These are phyloP conservation scores for Drosophila atripex DNA, from an alignment of 2,888 invertebrate species.

Conservation along the genomic window DNA sequence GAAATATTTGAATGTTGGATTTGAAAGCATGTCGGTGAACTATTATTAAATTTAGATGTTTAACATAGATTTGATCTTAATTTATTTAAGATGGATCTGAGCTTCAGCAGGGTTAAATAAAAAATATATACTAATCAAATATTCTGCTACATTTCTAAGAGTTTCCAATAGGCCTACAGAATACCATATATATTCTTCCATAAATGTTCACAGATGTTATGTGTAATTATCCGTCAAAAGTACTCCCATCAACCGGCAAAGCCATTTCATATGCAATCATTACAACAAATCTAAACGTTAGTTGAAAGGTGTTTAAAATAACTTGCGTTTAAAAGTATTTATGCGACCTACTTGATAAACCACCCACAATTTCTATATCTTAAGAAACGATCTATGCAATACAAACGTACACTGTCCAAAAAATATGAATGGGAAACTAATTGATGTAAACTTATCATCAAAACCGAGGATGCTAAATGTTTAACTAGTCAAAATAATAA, in stretches of 20 bases:
- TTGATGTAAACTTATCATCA: conserved; percentile 46
- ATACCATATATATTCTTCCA: neutral
- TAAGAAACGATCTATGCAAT: conserved; percentile 55
- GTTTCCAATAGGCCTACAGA: neutral
- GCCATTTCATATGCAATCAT: conserved; percentile 23
- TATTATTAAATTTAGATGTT: neutral
- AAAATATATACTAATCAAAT: neutral
- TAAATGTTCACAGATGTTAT: neutral
- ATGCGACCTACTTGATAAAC: conserved; percentile 68
- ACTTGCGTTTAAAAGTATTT: conserved; percentile 35
- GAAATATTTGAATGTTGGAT: conserved; percentile 7
- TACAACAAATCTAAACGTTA: conserved; percentile 17
- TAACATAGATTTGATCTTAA: conserved; percentile 6
- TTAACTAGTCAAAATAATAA: conserved; percentile 65
- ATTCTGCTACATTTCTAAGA: neutral
- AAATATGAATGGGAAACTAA: conserved; percentile 20
- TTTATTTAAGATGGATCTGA: conserved; percentile 9
- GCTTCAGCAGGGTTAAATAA: conserved; percentile 7
- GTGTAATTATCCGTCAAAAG: neutral
- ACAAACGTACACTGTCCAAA: conserved; percentile 62
- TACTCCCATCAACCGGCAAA: conserved; percentile 27
- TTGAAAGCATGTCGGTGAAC: neutral
- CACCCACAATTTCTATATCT: conserved; percentile 58
- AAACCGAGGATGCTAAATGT: conserved; percentile 55
- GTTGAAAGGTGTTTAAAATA: conserved; percentile 21